Base-by-base conservation (phyloP, 2,888 invertebrate species). In the Agrenia bidenticulata region DNA sequence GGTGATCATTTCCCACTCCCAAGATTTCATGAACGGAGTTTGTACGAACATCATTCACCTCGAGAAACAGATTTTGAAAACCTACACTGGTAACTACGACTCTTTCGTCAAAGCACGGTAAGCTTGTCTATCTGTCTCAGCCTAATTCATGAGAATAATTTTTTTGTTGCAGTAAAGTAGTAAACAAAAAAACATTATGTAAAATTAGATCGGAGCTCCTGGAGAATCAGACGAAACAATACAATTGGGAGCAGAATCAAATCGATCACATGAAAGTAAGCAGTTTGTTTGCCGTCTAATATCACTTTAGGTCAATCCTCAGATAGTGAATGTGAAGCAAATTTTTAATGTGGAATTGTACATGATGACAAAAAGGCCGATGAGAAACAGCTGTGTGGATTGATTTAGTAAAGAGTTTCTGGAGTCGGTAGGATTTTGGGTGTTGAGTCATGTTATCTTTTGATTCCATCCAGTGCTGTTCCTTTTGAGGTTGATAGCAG, bases 191-290 rank as follows among this genome's bases (percentile, higher is more conserved):
- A 11, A 39, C 7, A 15, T 39, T 39, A 7, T 39, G 39, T 39
- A 39, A 11, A 11, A 45, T 11, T 1, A 85, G 96, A 70, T 85
- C 90, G 85, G 99, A 99, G 80, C 83, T 97, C 77, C 83, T 96
- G 70, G 99, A 99, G 81, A 99, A 99, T 81, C 99, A 99, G 82
- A 92, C 90, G 87, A 99, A 99, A 80, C 94, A 94, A 79, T 99
- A 97, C 82, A 94, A 96, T 78, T 99, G 99, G 99, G 98, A 99
- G 81, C 99, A 99, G 80, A 95, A 96, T 81, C 98, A 99, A 82
- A 98, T 99, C 72, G 86, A 94, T 67, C 94, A 99, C 79, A 99
- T 99, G 98, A 99, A 99, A 86, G 90, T 89, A 79, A 17, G 13
- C 15, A 39, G 15, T 11, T 7, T 11, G 7, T 39, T 39, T 39